These are phyloP conservation scores for Zosterops japonicus DNA, from an alignment of 2,113 vertebrate genomes.

Conservation along the genomic window DNA sequence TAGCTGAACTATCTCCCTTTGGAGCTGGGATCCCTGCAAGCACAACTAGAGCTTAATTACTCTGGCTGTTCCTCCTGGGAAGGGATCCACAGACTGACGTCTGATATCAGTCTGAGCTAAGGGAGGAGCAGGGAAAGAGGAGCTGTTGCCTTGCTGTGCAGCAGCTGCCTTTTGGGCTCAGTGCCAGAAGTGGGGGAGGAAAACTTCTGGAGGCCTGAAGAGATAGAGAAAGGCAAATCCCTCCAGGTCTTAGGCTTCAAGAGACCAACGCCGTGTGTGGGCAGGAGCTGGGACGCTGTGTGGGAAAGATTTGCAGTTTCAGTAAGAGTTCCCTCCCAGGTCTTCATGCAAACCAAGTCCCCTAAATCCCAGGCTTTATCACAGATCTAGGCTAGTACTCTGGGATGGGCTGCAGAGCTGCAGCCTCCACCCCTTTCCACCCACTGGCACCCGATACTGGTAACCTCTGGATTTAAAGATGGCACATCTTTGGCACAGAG, in stretches of 20 bases:
- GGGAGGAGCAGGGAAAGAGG: slow-evolving; percentile 3
- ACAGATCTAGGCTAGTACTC: background rate
- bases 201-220: slow-evolving; percentile 35
- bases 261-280: background rate
- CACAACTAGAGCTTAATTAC: background rate
- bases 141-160: background rate
- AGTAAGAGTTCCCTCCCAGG: slow-evolving; percentile 20
- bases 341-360: background rate
- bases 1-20: background rate
- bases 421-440: background rate
- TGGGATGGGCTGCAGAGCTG: background rate
- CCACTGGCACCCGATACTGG: background rate
- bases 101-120: background rate
- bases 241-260: slow-evolving; percentile 40
- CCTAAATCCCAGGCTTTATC: slow-evolving; percentile 13
- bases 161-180: slow-evolving; percentile 38
- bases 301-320: slow-evolving; percentile 35
- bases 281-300: background rate
- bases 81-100: background rate
- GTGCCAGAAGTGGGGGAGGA: slow-evolving; percentile 55
- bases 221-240: slow-evolving; percentile 29
- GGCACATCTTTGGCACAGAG: background rate
- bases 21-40: background rate
- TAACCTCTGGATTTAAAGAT: background rate
- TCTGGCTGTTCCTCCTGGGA: background rate